These are phyloP conservation scores for Taurulus bubalis DNA, from an alignment of 2,113 vertebrate genomes.

Conservation along the genomic window DNA sequence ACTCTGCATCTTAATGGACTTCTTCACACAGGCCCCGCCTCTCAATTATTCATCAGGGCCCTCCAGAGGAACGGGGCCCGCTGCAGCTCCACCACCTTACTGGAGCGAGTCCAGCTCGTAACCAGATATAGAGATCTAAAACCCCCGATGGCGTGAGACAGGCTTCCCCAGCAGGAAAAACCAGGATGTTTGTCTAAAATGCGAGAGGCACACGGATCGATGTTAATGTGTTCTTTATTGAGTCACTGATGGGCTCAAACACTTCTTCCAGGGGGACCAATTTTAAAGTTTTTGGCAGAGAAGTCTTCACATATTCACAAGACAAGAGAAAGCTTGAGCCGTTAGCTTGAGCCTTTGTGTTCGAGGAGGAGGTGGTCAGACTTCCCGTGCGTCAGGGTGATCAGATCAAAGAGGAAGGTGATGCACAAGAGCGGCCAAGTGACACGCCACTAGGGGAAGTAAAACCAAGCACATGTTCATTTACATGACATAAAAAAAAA, in stretches of 20 bases:
- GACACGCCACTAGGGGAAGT: background rate
- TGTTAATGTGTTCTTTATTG: conserved; percentile 24
- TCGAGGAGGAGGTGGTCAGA: no score
- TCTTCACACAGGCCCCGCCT: conserved; percentile 63
- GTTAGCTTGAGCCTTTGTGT: background rate
- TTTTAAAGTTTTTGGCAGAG: background rate
- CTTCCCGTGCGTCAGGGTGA: background rate
- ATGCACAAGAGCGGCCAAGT: no score
- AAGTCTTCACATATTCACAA: background rate
- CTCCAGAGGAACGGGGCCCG: conserved; percentile 44
- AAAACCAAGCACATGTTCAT: background rate
- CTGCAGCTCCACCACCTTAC: conserved; percentile 39
- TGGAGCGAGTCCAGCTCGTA: conserved; percentile 46
- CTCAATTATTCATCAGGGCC: conserved; percentile 76
- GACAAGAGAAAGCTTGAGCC: background rate
- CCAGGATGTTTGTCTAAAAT: conserved; percentile 16
- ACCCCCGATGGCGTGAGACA: background rate
- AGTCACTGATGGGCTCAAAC: conserved; percentile 16
- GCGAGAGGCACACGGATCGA: conserved; percentile 13
- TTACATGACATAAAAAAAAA: background rate
- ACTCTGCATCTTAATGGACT: conserved; percentile 78
- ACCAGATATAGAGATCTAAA: conserved; percentile 31
- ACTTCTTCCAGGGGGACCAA: background rate
- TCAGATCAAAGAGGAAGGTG: background rate
- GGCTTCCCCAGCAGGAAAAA: background rate